phyloP scores from a whole-genome alignment of 2,113 vertebrate species.

The Enhydra lutris region DNA sequence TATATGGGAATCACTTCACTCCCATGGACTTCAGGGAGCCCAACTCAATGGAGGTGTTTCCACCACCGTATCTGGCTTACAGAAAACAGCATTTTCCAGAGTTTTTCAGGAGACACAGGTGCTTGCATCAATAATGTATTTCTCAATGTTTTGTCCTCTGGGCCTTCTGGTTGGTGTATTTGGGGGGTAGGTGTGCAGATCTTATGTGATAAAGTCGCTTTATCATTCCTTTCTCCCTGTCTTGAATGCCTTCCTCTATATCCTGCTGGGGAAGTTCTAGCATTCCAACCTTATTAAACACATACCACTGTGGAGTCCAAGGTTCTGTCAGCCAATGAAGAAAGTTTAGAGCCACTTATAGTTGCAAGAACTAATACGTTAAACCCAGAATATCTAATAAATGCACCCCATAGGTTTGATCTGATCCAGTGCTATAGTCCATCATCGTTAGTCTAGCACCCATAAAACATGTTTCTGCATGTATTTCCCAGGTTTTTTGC shows the following conservation, averaged over 20 bases:
- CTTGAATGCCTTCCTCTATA: background rate
- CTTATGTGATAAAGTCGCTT: background rate
- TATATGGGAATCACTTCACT: background rate
- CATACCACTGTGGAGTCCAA: background rate
- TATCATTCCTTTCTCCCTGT: background rate
- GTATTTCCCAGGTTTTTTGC: background rate
- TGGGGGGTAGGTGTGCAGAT: background rate
- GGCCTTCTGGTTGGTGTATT: background rate
- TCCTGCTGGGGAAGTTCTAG: background rate
- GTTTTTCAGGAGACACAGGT: background rate
- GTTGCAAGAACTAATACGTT: background rate
- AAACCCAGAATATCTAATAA: background rate
- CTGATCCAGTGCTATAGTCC: background rate
- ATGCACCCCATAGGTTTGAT: background rate
- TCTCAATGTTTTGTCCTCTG: background rate
- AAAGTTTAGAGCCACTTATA: background rate
- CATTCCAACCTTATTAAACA: background rate
- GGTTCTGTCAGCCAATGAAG: background rate
- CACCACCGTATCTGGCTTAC: background rate
- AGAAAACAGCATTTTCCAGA: background rate
- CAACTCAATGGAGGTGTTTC: background rate
- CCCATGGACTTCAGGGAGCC: background rate
- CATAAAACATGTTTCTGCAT: background rate
- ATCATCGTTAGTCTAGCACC: background rate
- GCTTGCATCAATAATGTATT: background rate